A percentile compares a stretch with the other conserved stretches of the same genome.
phyloP scores from a whole-genome alignment of 2,888 invertebrate genomes.

The Drosophila borealis region DNA sequence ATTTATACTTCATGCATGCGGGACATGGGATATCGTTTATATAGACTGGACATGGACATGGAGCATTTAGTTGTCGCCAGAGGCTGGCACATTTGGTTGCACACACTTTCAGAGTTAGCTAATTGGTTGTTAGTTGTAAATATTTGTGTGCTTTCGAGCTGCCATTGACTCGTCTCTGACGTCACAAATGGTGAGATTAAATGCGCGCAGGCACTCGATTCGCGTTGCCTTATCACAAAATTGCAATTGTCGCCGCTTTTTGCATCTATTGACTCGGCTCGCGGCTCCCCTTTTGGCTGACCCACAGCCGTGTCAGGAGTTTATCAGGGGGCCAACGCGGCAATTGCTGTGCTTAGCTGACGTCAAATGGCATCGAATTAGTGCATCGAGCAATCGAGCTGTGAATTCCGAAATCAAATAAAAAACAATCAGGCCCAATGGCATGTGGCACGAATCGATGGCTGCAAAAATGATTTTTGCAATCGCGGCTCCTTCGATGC shows the following conservation, averaged over 20 bases:
- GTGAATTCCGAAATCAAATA: constrained; percentile 10
- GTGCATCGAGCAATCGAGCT: constrained; percentile 7
- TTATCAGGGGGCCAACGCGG: constrained; percentile 32
- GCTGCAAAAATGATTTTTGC: constrained; percentile 13
- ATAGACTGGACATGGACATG: no score
- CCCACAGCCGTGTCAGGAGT: constrained; percentile 32
- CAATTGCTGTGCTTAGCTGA: constrained; percentile 11
- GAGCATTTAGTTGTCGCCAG: no score
- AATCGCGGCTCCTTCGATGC: constrained; percentile 3
- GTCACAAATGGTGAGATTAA: constrained; percentile 21
- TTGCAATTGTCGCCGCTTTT: constrained; percentile 1
- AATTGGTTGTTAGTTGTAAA: constrained; percentile 1
- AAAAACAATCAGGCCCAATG: neutral
- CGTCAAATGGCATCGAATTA: constrained; percentile 4
- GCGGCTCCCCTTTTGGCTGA: constrained; percentile 10
- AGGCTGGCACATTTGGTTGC: no score
- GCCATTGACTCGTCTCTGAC: constrained; percentile 14
- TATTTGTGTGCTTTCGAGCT: neutral
- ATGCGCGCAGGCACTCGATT: neutral
- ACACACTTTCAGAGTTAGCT: neutral
- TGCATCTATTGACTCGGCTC: neutral
- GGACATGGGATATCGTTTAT: no score
- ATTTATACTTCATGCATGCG: no score
- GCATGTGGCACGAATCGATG: constrained; percentile 9
- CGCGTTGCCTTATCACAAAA: constrained; percentile 18